Conservation (phyloP, 2,888 invertebrate species). For the Ommatoiulus sabulosus region DNA sequence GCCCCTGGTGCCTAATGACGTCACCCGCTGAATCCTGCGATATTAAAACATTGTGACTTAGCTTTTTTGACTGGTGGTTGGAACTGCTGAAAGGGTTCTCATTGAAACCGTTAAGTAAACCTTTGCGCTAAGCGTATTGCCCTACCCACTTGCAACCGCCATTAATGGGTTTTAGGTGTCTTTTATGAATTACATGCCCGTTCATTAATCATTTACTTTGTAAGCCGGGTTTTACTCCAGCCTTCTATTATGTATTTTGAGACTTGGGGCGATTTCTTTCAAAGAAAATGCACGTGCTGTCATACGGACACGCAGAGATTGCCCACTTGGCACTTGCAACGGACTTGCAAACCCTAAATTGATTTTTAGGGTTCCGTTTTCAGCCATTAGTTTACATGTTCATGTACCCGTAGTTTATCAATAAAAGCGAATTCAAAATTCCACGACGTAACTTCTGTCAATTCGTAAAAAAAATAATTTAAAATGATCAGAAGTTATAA, state of each 20-base stretch:
- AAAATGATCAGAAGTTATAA: too few relatives aligned
- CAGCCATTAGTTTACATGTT: too few relatives aligned
- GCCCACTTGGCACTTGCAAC: too few relatives aligned
- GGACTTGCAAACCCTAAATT: too few relatives aligned
- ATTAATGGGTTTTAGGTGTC: not conserved
- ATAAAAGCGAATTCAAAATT: too few relatives aligned
- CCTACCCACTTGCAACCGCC: not conserved
- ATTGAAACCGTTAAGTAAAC: not conserved
- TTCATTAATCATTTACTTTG: not conserved
- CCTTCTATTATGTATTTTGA: not conserved
- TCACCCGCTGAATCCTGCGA: constrained; percentile 9
- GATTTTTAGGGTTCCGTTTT: too few relatives aligned
- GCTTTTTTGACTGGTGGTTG: not conserved
- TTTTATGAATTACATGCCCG: constrained; percentile 12
- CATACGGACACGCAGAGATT: too few relatives aligned
- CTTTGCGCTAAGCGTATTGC: not conserved
- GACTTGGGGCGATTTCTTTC: not conserved
- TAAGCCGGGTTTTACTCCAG: not conserved
- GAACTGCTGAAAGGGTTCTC: not conserved
- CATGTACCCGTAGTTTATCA: too few relatives aligned
- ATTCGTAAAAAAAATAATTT: too few relatives aligned
- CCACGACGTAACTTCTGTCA: too few relatives aligned
- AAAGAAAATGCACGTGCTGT: too few relatives aligned
- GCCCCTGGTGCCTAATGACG: not conserved
- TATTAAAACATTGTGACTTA: constrained; percentile 15